phyloP scores from a whole-genome alignment of 2,113 vertebrate species.

The Ranitomeya variabilis region DNA sequence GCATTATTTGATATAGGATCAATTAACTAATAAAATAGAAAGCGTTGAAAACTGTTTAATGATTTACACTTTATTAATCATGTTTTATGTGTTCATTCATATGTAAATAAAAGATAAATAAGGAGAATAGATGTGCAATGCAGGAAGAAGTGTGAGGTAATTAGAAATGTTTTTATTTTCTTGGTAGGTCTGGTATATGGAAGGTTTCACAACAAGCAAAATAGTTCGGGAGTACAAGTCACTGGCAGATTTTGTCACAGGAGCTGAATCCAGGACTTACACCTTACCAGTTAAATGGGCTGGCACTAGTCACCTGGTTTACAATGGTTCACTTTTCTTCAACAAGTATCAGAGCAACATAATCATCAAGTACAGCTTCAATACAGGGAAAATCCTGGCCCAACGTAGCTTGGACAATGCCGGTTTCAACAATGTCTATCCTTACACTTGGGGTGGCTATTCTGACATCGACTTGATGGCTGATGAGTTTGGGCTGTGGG shows the following conservation, averaged over 20 bases:
- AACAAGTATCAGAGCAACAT: conserved; percentile 99
- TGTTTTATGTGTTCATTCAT: not conserved
- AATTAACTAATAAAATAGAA: no score
- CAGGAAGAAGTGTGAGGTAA: not conserved
- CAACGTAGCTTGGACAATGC: conserved; percentile 93
- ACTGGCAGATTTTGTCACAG: conserved; percentile 87
- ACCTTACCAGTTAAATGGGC: conserved; percentile 98
- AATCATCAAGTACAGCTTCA: conserved; percentile 96
- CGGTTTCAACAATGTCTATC: conserved; percentile 97
- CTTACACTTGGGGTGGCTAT: conserved; percentile 96
- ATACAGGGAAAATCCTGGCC: conserved; percentile 84
- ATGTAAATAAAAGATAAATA: not conserved
- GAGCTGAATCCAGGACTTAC: conserved; percentile 92
- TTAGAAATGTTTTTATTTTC: not conserved
- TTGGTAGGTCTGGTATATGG: conserved; percentile 97
- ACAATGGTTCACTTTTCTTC: conserved; percentile 96
- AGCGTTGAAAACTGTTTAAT: no score
- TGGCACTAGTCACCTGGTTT: conserved; percentile 96
- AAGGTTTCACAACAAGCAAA: conserved; percentile 96
- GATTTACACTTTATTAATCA: not conserved
- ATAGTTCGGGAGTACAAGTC: conserved; percentile 96
- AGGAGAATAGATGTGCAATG: not conserved
- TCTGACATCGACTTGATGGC: conserved; percentile 98
- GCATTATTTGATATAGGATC: not conserved
- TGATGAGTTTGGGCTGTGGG: conserved; percentile 96